These are phyloP conservation scores for Calliphora vomitoria DNA, from an alignment of 2,888 invertebrate species.

Conservation along the genomic window DNA sequence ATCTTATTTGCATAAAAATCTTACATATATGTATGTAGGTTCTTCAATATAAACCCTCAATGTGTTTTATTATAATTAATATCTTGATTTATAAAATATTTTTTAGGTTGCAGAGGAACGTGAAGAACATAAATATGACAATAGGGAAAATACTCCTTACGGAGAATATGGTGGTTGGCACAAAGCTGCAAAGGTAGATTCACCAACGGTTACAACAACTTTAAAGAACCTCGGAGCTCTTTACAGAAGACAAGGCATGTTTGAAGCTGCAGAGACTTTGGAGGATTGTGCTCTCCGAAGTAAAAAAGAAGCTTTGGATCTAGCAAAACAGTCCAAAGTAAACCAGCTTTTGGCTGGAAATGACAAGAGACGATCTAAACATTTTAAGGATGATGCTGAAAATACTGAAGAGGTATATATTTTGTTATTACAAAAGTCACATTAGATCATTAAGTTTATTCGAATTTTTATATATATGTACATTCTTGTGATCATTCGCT, in stretches of 20 bases:
- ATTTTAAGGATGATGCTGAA: conserved; percentile 84
- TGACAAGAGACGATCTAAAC: conserved; percentile 86
- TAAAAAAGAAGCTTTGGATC: conserved; percentile 97
- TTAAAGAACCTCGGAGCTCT: conserved; percentile 99
- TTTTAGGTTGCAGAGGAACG: conserved; percentile 98
- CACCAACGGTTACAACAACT: conserved; percentile 98
- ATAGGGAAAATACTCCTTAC: conserved; percentile 95
- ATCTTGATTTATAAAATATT: background rate
- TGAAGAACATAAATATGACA: conserved; percentile 97
- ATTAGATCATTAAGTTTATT: no score
- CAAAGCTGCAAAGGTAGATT: conserved; percentile 98
- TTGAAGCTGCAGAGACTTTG: conserved; percentile 99
- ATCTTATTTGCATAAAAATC: no score
- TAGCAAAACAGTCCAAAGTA: conserved; percentile 96
- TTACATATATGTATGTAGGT: no score
- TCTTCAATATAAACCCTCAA: no score
- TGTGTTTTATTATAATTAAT: no score
- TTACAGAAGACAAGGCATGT: conserved; percentile 99
- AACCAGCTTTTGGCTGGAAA: conserved; percentile 89
- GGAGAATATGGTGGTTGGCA: conserved; percentile 97
- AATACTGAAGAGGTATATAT: conserved; percentile 82
- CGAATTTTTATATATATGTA: no score
- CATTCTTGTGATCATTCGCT: no score
- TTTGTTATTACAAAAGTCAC: background rate
- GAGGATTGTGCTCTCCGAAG: conserved; percentile 99